These are phyloP conservation scores for Papio anubis DNA, from an alignment of 2,113 vertebrate genomes.

Conservation along the genomic window DNA sequence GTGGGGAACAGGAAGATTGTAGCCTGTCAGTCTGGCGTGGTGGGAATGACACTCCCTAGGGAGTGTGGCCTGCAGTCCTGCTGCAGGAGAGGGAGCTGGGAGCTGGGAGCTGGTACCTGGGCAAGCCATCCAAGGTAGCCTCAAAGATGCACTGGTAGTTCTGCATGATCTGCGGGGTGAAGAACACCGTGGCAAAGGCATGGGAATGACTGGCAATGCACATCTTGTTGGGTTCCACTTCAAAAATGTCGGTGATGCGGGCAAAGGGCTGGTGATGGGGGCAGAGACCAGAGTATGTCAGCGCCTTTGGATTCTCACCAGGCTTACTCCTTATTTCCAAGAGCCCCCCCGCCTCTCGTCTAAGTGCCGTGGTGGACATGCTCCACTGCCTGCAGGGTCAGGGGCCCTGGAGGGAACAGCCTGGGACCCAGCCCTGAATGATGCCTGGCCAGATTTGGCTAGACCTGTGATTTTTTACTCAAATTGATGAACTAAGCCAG, in stretches of 20 bases:
- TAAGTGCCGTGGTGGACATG: not conserved
- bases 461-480: not conserved
- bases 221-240: conserved; percentile 84
- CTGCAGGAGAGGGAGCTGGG: not conserved
- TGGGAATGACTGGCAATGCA: conserved; percentile 85
- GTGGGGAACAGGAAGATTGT: not conserved
- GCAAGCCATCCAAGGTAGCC: conserved; percentile 83
- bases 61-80: not conserved
- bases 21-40: not conserved
- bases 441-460: not conserved
- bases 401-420: not conserved
- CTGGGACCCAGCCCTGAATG: not conserved
- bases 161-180: conserved; percentile 88
- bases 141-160: conserved; percentile 89
- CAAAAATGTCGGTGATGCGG: conserved; percentile 84
- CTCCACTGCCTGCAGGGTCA: not conserved
- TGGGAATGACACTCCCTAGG: not conserved
- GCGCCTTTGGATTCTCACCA: not conserved
- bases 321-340: not conserved
- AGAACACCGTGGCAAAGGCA: conserved; percentile 86
- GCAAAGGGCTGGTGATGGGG: conserved; percentile 71
- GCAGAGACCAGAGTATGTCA: not conserved
- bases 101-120: conserved; percentile 82
- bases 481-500: not conserved
- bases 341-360: too few relatives aligned